Evolutionary conservation across 2,113 vertebrate species (phyloP), one percentile per base, ranked within the genome.

Genomic region (Xiphorhynchus elegans): DNA sequence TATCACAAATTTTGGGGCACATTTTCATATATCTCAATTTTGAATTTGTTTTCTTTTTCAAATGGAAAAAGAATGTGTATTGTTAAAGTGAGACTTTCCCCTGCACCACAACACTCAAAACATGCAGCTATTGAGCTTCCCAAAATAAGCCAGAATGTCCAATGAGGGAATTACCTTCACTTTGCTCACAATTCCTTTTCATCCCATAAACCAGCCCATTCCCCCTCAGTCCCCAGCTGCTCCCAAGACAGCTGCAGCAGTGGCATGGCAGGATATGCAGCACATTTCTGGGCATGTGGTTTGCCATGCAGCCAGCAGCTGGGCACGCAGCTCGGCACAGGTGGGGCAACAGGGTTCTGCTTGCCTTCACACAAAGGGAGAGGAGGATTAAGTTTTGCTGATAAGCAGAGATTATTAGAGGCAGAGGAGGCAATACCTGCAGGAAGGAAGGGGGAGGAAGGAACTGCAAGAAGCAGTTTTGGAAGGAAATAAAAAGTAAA

Each of bases 241-340:
- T 95, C 63, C 59, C 67, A 26, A 12, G 74, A 37, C 93, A 94
- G 72, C 84, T 93, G 88, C n/a, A 42, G 60, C 2, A 2, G 40
- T 0, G 3, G 17, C 53, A 5, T 24, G 53, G 62, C 47, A 33
- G 46, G 58, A 78, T 40, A 29, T 17, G 15, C 2, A 3, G 11
- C 4, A 2, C 0, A 0, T 40, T 73, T 35, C 59, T 66, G 68
- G 53, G 63, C 0, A 2, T 8, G 59, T 8, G 44, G 25, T 39
- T 82, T 60, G 73, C 17, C 8, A 4, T 8, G 46, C 26, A 39
- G 40, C 56, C 39, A 1, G 56, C 93, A 95, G 84, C 93, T 95
- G 93, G 81, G 59, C 76, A 78, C 3, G n/a, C n/a, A 62, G 62
- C 66, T 49, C 14, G 1, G 17, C 7, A 3, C 66, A 35, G 62